Evolutionary conservation across 2,888 invertebrate genomes (phyloP), one percentile per base, ranked within the genome.

Genomic region (Nemapogon koenigi): DNA sequence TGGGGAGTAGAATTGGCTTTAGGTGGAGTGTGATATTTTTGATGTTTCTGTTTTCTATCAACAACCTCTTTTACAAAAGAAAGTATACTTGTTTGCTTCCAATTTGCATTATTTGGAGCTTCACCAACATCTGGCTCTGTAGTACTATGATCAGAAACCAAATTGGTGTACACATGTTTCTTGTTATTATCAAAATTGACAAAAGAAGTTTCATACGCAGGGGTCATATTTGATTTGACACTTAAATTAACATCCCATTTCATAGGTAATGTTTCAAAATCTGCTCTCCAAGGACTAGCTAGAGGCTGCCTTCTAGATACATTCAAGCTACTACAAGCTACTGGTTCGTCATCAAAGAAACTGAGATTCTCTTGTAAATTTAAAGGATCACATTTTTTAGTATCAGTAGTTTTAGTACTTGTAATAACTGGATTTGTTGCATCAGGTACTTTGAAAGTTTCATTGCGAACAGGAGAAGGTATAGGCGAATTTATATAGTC

Each of bases 201-300:
- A 39, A 70, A 78, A 3, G 78, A 78, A 39, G 66, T 59, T 43
- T 79, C 79, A 13, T 75, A 62, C 8, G 80, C 73, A 27, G 80
- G 80, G 29, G 80, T 80, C 80, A 80, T 76, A 41, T 79, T 71
- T 6, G 79, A 45, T 46, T 80, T 80, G 0, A 78, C 58, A 52
- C 76, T 71, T 4, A 70, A 59, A 42, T 78, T 72, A 3, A 56
- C 62, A 39, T 63, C 73, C 78, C 78, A 80, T 52, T 64, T 79
- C 39, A 75, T 67, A 3, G 75, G 72, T 35, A 78, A 52, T 38
- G 51, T 65, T 10, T 57, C 59, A 50, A 73, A 78, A 46, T 79
- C 71, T 1, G 64, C 68, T 40, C 80, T 57, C 80, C 80, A 80
- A 1, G 80, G 80, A 35, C 75, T 79, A 1, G 73, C 71, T 31